Evolutionary conservation across 2,113 vertebrate species (phyloP), one percentile per base, ranked within the genome.

Genomic region (Sapayoa aenigma): DNA sequence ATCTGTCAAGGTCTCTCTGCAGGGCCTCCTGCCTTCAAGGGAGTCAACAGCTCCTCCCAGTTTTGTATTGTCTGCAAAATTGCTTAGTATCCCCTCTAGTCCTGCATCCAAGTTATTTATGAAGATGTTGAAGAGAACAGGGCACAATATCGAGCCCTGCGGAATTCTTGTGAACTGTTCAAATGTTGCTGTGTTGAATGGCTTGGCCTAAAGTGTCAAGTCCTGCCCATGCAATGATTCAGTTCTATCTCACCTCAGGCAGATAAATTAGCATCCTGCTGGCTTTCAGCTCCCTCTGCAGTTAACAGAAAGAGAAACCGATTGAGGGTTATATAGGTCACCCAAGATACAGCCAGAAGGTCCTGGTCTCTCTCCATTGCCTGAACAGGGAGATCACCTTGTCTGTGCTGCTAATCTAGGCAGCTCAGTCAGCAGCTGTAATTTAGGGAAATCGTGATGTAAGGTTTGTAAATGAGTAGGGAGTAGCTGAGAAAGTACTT

Each of bases 201-300:
- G 16, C 49, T 81, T 60, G 66, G 24, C 31, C 35, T 59, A 65
- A 63, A 86, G 56, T 14, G 72, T 92, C 63, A 5, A 2, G 28
- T 37, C 19, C 19, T 73, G 78, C 21, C 58, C 63, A 46, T 41
- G 71, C 37, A 20, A 41, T 39, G 59, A 59, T 67, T 42, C 67
- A 90, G 78, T 18, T 74, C 47, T 30, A 3, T 46, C 76, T 78
- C 68, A 88, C 42, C 89, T 92, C 76, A 56, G 80, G 47, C 33
- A n/a, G 55, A 46, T 47, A 59, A 83, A 52, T 63, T 30, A 85
- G 52, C 56, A 97, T 94, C 80, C 80, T 93, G 68, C 83, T 97
- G 71, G 80, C 91, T 89, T 96, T 92, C 96, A 94, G 96, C 95
- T 97, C 94, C 94, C 96, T 96, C 95, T 97, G 78, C 95, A 96